Conservation (phyloP, 2,888 invertebrate species). For the Synergus umbraculus region DNA sequence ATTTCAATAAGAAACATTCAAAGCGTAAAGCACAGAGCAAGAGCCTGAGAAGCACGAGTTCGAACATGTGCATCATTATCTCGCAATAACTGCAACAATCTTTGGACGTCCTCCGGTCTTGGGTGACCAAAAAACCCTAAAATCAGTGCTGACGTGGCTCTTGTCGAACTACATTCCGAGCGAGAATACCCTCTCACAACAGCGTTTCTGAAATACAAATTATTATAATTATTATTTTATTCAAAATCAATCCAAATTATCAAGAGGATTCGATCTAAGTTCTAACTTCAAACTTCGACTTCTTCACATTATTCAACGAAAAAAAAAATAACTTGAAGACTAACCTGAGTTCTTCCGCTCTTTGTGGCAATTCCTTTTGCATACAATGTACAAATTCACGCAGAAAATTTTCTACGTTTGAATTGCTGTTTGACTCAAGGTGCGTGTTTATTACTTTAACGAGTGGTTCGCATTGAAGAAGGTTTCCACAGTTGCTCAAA, state of each 20-base stretch:
- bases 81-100: slow-evolving; percentile 70
- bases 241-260: slow-evolving; percentile 8
- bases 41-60: slow-evolving; percentile 68
- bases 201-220: slow-evolving; percentile 62
- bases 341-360: slow-evolving; percentile 71
- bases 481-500: slow-evolving; percentile 61
- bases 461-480: slow-evolving; percentile 64
- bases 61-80: slow-evolving; percentile 68
- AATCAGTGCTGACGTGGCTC: slow-evolving; percentile 70
- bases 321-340: slow-evolving; percentile 17
- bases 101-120: slow-evolving; percentile 69
- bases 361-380: slow-evolving; percentile 65
- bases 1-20: slow-evolving; percentile 39
- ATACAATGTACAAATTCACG: slow-evolving; percentile 65
- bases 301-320: slow-evolving; percentile 20
- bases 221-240: neutral
- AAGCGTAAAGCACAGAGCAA: slow-evolving; percentile 64
- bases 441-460: slow-evolving; percentile 60
- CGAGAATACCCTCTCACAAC: slow-evolving; percentile 72
- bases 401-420: slow-evolving; percentile 64
- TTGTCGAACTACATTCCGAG: slow-evolving; percentile 65
- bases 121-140: slow-evolving; percentile 69
- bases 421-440: slow-evolving; percentile 57
- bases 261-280: neutral
- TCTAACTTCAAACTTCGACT: neutral